These are phyloP conservation scores for Macroramphosus scolopax DNA, from an alignment of 2,797 vertebrate species.

Conservation along the genomic window DNA sequence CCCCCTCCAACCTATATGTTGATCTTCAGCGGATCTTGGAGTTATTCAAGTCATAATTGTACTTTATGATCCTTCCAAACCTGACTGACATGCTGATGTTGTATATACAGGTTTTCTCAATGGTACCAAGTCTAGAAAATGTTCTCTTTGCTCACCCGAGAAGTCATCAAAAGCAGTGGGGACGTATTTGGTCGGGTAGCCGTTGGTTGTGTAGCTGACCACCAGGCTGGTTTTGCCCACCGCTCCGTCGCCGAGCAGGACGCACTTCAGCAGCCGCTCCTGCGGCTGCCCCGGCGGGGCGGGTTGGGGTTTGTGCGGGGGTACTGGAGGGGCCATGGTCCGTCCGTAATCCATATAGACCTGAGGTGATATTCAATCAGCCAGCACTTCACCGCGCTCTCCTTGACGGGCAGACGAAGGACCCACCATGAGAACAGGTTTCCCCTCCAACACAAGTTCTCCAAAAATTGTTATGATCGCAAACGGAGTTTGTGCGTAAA, in stretches of 20 bases:
- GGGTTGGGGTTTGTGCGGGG: constrained; percentile 76
- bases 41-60: too few relatives aligned
- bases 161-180: constrained; percentile 87
- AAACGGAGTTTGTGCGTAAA: constrained; percentile 24
- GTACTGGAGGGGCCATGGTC: constrained; percentile 82
- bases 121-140: too few relatives aligned
- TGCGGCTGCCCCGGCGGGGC: constrained; percentile 49
- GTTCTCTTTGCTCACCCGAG: constrained; percentile 82
- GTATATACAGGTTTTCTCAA: too few relatives aligned
- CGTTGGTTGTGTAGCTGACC: constrained; percentile 86
- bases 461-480: background rate
- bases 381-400: constrained; percentile 44
- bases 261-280: constrained; percentile 82
- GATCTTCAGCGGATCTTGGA: too few relatives aligned
- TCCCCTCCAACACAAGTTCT: background rate
- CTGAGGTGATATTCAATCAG: constrained; percentile 51
- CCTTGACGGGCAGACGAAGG: constrained; percentile 33
- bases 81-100: too few relatives aligned
- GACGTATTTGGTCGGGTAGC: constrained; percentile 85
- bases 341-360: constrained; percentile 75
- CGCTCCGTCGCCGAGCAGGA: constrained; percentile 84
- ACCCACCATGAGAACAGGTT: constrained; percentile 55
- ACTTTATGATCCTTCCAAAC: too few relatives aligned
- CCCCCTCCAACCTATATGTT: too few relatives aligned
- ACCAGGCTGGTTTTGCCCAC: constrained; percentile 87